phyloP scores from a whole-genome alignment of 1,140 invertebrate species.

The Musca domestica region DNA sequence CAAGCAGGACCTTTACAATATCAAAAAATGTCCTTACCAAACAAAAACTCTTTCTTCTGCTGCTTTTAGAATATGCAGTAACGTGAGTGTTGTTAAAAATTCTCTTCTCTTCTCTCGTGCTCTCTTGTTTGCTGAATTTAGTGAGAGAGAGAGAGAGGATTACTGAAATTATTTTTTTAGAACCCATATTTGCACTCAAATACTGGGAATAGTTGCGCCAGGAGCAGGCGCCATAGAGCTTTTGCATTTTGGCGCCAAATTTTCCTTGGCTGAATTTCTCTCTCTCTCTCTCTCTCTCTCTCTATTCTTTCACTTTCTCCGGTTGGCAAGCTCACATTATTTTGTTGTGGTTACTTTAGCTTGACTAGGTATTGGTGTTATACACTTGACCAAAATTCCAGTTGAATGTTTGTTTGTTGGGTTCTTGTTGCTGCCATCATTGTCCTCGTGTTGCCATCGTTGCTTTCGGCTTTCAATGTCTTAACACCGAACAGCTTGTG shows the following conservation, averaged over 20 bases:
- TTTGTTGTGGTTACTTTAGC: background rate
- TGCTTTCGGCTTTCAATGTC: slow-evolving; percentile 22
- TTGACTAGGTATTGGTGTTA: background rate
- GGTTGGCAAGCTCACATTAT: background rate
- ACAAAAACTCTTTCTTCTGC: no score
- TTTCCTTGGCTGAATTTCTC: background rate
- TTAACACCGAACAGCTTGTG: slow-evolving; percentile 24
- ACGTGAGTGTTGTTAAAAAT: no score
- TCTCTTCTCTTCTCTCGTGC: no score
- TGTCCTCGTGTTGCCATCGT: slow-evolving; percentile 40
- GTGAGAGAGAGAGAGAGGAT: background rate
- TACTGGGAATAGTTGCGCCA: background rate
- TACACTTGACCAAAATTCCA: background rate
- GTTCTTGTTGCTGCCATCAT: slow-evolving; percentile 36
- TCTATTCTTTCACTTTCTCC: no score
- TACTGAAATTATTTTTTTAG: background rate
- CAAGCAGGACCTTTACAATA: background rate
- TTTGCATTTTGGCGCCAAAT: slow-evolving; percentile 13
- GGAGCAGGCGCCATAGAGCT: background rate
- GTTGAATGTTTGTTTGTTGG: background rate
- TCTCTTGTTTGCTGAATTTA: background rate
- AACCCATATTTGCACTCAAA: slow-evolving; percentile 4
- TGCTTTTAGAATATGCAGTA: no score
- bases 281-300: background rate
- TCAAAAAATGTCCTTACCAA: no score